These are phyloP conservation scores for Catamblyrhynchus diadema DNA, from an alignment of 2,797 vertebrate species.

Conservation along the genomic window DNA sequence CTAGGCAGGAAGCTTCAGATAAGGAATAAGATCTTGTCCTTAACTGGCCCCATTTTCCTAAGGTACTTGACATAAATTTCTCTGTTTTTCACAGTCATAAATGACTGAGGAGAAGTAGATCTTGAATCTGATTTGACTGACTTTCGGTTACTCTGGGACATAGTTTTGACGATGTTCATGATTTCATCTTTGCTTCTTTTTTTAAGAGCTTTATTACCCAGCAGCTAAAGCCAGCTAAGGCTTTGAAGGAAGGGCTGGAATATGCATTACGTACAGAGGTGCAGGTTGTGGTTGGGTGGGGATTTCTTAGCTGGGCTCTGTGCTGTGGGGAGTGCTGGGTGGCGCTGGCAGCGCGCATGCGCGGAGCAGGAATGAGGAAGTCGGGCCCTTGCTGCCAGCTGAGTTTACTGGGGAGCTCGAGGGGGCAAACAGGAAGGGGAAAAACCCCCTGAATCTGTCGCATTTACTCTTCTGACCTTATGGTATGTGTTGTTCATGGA, in stretches of 20 bases:
- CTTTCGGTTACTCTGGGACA: not conserved
- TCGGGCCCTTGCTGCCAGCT: not conserved
- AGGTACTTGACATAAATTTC: not conserved
- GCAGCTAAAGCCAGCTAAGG: rapidly evolving
- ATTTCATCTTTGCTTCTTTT: not conserved
- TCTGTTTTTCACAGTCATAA: not conserved
- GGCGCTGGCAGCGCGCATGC: not conserved
- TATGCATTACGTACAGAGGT: rapidly evolving
- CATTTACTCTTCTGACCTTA: not conserved
- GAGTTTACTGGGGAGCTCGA: not conserved
- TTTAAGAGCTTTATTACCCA: rapidly evolving
- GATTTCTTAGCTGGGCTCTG: not conserved
- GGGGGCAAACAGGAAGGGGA: not conserved
- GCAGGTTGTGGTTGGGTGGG: not conserved
- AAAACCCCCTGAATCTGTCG: rapidly evolving
- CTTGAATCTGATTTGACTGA: not conserved
- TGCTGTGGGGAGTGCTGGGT: rapidly evolving
- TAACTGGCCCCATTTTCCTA: not conserved
- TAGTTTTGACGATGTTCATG: not conserved
- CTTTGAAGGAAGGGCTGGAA: not conserved
- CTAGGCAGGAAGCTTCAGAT: not conserved
- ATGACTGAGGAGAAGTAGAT: not conserved
- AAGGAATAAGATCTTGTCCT: not conserved
- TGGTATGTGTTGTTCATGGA: slow-evolving; percentile 7
- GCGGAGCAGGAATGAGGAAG: slow-evolving; percentile 40